Conservation (phyloP, 1,140 invertebrate genomes). For the Drosophila yakuba region DNA sequence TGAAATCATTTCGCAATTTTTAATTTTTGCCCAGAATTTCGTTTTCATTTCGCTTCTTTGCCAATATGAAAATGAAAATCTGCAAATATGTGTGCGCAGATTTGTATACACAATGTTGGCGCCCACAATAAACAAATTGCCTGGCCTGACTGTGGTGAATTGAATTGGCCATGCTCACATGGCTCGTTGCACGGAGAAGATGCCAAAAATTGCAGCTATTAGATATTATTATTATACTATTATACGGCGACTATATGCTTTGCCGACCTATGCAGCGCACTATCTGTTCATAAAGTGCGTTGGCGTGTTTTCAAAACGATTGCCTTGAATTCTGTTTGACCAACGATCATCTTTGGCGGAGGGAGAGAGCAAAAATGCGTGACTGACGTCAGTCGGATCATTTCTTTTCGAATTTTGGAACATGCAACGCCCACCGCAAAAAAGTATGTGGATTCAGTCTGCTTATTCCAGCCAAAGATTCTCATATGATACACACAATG, state of each 20-base stretch:
- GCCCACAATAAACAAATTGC: constrained; percentile 80
- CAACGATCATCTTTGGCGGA: constrained; percentile 21
- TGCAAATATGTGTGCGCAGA: constrained; percentile 25
- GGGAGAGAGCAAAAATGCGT: constrained; percentile 25
- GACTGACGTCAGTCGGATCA: constrained; percentile 66
- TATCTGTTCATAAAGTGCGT: constrained; percentile 44
- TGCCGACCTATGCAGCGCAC: constrained; percentile 27
- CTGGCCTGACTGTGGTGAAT: constrained; percentile 72
- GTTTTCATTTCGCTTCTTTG: not conserved
- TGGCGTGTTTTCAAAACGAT: constrained; percentile 75
- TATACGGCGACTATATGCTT: constrained; percentile 25
- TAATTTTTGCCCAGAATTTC: constrained; percentile 16
- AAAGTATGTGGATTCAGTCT: constrained; percentile 26
- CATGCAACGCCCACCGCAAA: constrained; percentile 60
- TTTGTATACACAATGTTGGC: constrained; percentile 57
- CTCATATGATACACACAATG: constrained; percentile 12
- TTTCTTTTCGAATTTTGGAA: constrained; percentile 53
- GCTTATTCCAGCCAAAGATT: constrained; percentile 53
- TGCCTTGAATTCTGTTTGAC: constrained; percentile 65
- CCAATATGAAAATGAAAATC: constrained; percentile 17
- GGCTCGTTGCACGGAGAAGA: constrained; percentile 57
- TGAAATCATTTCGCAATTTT: constrained; percentile 67
- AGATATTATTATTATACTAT: constrained; percentile 48
- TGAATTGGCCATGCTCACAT: constrained; percentile 56
- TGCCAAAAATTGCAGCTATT: constrained; percentile 66